These are phyloP conservation scores for Spialia ferax DNA, from an alignment of 2,888 invertebrate species.

Conservation along the genomic window DNA sequence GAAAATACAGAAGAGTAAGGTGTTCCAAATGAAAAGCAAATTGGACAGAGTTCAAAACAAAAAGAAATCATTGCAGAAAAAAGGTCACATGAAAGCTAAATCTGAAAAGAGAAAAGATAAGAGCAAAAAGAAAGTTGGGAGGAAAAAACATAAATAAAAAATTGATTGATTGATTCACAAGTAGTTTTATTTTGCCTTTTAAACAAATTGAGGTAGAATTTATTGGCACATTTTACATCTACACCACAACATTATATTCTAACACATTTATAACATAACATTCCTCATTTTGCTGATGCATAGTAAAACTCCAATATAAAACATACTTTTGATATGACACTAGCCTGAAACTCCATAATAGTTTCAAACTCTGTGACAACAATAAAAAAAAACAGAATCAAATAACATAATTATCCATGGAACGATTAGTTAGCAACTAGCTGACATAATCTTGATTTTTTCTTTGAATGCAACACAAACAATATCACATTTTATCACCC, in stretches of 20 bases:
- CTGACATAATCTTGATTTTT: too few species aligned
- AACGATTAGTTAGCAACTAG: too few species aligned
- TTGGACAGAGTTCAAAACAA: conserved; percentile 90
- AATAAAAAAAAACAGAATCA: too few species aligned
- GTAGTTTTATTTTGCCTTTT: conserved; percentile 40
- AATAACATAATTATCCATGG: too few species aligned
- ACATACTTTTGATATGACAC: too few species aligned
- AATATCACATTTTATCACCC: neutral
- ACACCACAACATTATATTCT: too few species aligned
- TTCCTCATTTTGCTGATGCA: too few species aligned
- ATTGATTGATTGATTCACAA: neutral
- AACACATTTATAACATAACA: too few species aligned
- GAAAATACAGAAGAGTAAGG: conserved; percentile 92
- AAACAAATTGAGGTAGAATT: conserved; percentile 31
- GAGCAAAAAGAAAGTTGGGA: conserved; percentile 71
- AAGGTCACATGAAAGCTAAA: conserved; percentile 63
- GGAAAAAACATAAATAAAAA: conserved; percentile 67
- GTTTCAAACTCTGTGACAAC: too few species aligned
- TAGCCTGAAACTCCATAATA: too few species aligned
- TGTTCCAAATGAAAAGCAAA: conserved; percentile 91
- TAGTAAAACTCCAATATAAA: too few species aligned
- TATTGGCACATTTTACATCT: neutral
- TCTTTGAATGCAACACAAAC: too few species aligned
- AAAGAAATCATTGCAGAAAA: conserved; percentile 87
- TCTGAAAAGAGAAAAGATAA: conserved; percentile 68